Evolutionary conservation across 2,888 invertebrate genomes (phyloP), one percentile per base, ranked within the genome.

Genomic region (Scaptomyza polygonia): DNA sequence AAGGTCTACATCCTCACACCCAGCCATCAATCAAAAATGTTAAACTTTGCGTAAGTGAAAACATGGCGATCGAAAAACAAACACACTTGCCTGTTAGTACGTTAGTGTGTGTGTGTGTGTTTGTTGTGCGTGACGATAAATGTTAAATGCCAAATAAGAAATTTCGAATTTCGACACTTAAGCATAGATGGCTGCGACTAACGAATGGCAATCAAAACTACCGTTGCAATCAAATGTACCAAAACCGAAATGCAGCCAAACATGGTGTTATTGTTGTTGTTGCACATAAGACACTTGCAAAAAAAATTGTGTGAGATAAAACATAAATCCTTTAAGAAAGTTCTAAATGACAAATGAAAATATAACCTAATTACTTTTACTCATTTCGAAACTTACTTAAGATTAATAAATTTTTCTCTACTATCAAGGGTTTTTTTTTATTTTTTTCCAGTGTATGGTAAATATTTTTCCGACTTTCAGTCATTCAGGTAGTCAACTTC

Each of bases 171-270:
- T 58, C 61, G 49, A 7, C 72, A 81, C 79, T 75, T 75, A 78
- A 62, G 48, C 43, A 45, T 65, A 30, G 55, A 48, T 59, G 47
- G 18, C n/a, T 11, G 18, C 30, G 61, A 58, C 32, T 32, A 43
- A 67, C 65, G 65, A 58, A 49, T 79, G 47, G 53, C 67, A 61
- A 74, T 57, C 65, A 67, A 52, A 86, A 72, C 74, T 72, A 30
- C 18, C 42, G 16, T 44, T 44, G 14, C 25, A 16, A 45, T 27
- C 74, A 80, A 79, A 73, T 79, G 80, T 82, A 82, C 79, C 73
- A 75, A 5, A 25, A 3, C 5, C 25, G 25, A 25, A 72, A 75
- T 54, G 71, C 86, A 72, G 70, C 67, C 71, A 64, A 72, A 59
- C 79, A 83, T 69, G n/a, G n/a, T n/a, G n/a, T n/a, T n/a, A n/a